Percentiles rank a stretch among this genome's conserved stretches.
These are phyloP conservation scores for Drosophila austrosaltans DNA, from an alignment of 2,888 invertebrate genomes.

Conservation along the genomic window DNA sequence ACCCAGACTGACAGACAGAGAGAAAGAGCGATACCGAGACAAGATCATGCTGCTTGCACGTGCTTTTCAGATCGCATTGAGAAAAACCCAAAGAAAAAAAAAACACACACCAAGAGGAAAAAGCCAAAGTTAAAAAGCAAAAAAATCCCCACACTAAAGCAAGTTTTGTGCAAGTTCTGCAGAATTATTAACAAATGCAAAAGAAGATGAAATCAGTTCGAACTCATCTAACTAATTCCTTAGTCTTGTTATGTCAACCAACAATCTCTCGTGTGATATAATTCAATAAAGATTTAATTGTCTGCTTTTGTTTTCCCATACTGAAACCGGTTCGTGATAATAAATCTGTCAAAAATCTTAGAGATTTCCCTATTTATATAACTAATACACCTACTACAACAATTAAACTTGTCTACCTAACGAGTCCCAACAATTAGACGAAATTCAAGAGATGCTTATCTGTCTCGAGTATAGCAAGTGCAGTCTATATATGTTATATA, in stretches of 20 bases:
- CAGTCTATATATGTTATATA: neutral
- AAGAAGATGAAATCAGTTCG: slow-evolving; percentile 36
- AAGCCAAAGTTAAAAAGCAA: slow-evolving; percentile 8
- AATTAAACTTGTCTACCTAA: neutral
- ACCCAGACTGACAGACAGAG: neutral
- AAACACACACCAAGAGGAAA: slow-evolving; percentile 15
- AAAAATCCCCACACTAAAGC: slow-evolving; percentile 32
- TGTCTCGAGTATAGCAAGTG: slow-evolving; percentile 27
- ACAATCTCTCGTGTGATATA: neutral
- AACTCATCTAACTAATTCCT: neutral
- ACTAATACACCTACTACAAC: neutral
- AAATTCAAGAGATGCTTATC: slow-evolving; percentile 23
- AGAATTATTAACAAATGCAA: slow-evolving; percentile 38
- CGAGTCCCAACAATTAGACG: slow-evolving; percentile 16
- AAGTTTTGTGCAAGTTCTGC: slow-evolving; percentile 44
- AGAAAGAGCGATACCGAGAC: neutral
- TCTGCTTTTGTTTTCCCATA: neutral
- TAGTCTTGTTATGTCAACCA: slow-evolving; percentile 10
- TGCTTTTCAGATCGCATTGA: neutral
- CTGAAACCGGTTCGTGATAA: slow-evolving; percentile 5
- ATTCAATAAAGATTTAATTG: neutral
- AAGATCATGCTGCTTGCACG: neutral
- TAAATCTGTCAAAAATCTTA: slow-evolving; percentile 10
- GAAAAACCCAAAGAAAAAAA: slow-evolving; percentile 46
- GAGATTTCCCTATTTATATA: neutral